These are phyloP conservation scores for Brachypterus glaber DNA, from an alignment of 2,888 invertebrate species.

Conservation along the genomic window DNA sequence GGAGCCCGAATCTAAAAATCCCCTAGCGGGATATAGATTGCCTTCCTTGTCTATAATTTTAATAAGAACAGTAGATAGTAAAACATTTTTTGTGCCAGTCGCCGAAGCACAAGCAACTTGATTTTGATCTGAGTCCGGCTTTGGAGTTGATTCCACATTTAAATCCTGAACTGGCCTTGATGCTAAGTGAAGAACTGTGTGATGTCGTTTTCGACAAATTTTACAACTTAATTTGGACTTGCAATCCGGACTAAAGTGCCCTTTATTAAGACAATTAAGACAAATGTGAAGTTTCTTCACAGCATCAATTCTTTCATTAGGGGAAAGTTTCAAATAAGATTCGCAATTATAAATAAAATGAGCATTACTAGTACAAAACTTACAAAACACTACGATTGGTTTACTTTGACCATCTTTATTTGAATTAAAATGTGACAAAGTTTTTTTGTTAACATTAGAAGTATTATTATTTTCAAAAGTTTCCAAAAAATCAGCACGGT, in stretches of 20 bases:
- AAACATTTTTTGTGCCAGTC: no score
- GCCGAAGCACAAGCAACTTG: no score
- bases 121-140: no score
- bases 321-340: constrained; percentile 7
- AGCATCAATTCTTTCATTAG: constrained; percentile 6
- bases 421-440: no score
- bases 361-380: no score
- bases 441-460: no score
- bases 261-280: constrained; percentile 4
- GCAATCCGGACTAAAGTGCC: constrained; percentile 7
- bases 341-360: constrained; percentile 9
- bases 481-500: constrained; percentile 9
- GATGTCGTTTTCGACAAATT: constrained; percentile 4
- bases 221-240: constrained; percentile 1
- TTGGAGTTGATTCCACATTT: no score
- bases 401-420: no score
- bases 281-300: constrained; percentile 8
- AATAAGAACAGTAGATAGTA: constrained; percentile 1
- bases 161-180: neutral
- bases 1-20: neutral
- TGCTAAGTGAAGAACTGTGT: constrained; percentile 9
- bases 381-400: constrained; percentile 4
- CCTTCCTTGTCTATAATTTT: neutral
- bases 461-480: constrained; percentile 8
- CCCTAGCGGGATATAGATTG: neutral